Percentiles rank a stretch among this genome's conserved stretches.
Evolutionary conservation across 2,888 invertebrate genomes (phyloP).

Genomic region (Pandemis corylana): DNA sequence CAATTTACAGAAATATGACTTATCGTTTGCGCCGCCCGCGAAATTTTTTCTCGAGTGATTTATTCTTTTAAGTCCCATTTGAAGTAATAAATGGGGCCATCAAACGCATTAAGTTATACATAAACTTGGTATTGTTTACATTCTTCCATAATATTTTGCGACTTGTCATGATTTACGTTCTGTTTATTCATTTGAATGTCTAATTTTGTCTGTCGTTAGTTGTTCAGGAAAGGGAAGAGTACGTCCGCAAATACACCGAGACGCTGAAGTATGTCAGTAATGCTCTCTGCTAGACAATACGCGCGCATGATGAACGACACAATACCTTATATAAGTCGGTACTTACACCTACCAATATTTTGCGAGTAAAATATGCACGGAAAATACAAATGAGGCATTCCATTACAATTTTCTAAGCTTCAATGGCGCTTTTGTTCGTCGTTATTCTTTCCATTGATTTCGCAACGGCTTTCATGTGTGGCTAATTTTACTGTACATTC

Average conservation of each 20-base stretch:
- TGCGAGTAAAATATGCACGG: conserved; percentile 11
- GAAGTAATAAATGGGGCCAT: conserved; percentile 47
- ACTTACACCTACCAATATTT: conserved; percentile 15
- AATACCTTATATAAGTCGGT: conserved; percentile 1
- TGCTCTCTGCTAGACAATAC: conserved; percentile 54
- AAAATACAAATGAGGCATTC: conserved; percentile 30
- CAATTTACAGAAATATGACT: conserved; percentile 65
- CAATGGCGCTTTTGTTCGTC: conserved; percentile 30
- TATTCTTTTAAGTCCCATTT: conserved; percentile 53
- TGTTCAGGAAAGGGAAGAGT: conserved; percentile 59
- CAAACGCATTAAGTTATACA: conserved; percentile 34
- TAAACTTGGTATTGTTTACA: conserved; percentile 38
- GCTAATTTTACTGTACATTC: conserved; percentile 66
- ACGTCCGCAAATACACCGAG: conserved; percentile 66
- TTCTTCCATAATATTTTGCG: conserved; percentile 30
- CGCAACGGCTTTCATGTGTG: conserved; percentile 53
- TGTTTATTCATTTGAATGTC: conserved; percentile 66
- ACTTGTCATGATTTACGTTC: conserved; percentile 54
- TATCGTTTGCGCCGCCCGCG: conserved; percentile 54
- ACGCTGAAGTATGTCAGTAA: conserved; percentile 70
- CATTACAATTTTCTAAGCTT: conserved; percentile 27
- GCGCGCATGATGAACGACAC: conserved; percentile 44
- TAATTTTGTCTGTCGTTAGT: conserved; percentile 59
- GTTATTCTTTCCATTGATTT: conserved; percentile 52
- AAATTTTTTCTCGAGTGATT: conserved; percentile 57